Evolutionary conservation across 2,797 vertebrate species (phyloP).

Genomic region (Silurus lanzhouensis): DNA sequence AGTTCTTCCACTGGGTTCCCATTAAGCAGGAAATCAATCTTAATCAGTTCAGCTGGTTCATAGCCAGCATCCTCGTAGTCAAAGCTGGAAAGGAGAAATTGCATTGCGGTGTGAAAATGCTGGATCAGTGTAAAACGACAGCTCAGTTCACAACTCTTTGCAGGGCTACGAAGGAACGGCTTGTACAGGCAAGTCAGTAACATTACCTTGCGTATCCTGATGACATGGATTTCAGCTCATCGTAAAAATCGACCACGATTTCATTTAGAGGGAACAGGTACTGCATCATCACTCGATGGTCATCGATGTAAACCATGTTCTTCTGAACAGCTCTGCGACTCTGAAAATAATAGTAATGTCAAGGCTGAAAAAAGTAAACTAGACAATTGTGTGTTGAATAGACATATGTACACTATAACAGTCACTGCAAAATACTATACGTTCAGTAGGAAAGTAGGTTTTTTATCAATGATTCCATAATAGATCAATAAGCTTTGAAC

Average conservation of each 20-base stretch:
- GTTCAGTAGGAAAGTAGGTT: neutral
- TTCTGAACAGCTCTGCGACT: constrained; percentile 87
- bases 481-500: neutral
- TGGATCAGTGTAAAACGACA: constrained; percentile 1
- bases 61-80: constrained; percentile 96
- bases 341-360: constrained; percentile 65
- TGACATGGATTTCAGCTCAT: constrained; percentile 90
- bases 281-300: constrained; percentile 91
- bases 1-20: constrained; percentile 89
- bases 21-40: constrained; percentile 93
- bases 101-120: neutral
- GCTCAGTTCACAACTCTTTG: neutral
- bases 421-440: neutral
- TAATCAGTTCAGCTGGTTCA: constrained; percentile 86
- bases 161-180: neutral
- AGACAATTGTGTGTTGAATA: neutral
- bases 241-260: constrained; percentile 96
- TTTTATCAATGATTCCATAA: neutral
- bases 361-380: neutral
- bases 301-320: constrained; percentile 91
- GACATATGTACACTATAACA: too few relatives aligned
- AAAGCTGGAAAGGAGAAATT: constrained; percentile 76
- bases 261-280: constrained; percentile 94
- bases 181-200: neutral
- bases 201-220: constrained; percentile 96